Evolutionary conservation across 2,888 invertebrate genomes (phyloP).

Genomic region (Torymus texanus): DNA sequence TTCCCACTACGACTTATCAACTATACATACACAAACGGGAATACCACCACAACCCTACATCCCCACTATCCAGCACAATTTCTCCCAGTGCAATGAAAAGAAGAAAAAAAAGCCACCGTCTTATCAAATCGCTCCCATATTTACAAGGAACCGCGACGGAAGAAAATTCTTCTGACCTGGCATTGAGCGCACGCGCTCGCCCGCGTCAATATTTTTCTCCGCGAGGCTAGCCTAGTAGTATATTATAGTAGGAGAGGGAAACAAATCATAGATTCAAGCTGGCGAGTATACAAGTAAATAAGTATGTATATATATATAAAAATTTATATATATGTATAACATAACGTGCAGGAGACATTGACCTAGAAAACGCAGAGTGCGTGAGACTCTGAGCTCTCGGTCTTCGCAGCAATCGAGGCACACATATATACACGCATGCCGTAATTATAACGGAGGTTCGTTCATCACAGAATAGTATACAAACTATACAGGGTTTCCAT

Average conservation of each 20-base stretch:
- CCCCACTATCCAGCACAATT: too few relatives aligned
- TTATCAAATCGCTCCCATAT: too few relatives aligned
- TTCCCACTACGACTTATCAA: too few relatives aligned
- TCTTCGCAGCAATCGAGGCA: constrained; percentile 29
- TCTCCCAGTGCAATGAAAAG: too few relatives aligned
- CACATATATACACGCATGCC: constrained; percentile 39
- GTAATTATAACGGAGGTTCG: not conserved
- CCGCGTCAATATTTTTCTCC: constrained; percentile 40
- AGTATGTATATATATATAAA: too few relatives aligned
- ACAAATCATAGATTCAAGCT: constrained; percentile 49
- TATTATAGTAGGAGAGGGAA: constrained; percentile 32
- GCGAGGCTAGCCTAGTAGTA: constrained; percentile 11
- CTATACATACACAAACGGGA: too few relatives aligned
- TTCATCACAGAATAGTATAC: not conserved
- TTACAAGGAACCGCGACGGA: too few relatives aligned
- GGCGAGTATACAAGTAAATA: not conserved
- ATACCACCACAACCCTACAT: too few relatives aligned
- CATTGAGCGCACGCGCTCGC: too few relatives aligned
- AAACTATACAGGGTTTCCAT: constrained; percentile 11
- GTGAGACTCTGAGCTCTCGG: constrained; percentile 6
- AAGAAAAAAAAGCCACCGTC: too few relatives aligned
- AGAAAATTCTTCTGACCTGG: too few relatives aligned
- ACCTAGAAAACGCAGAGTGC: constrained; percentile 27
- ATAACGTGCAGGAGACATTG: constrained; percentile 58
- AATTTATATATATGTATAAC: constrained; percentile 50